These are phyloP conservation scores for Epicampocera succincta DNA, from an alignment of 2,888 invertebrate genomes.

Conservation along the genomic window DNA sequence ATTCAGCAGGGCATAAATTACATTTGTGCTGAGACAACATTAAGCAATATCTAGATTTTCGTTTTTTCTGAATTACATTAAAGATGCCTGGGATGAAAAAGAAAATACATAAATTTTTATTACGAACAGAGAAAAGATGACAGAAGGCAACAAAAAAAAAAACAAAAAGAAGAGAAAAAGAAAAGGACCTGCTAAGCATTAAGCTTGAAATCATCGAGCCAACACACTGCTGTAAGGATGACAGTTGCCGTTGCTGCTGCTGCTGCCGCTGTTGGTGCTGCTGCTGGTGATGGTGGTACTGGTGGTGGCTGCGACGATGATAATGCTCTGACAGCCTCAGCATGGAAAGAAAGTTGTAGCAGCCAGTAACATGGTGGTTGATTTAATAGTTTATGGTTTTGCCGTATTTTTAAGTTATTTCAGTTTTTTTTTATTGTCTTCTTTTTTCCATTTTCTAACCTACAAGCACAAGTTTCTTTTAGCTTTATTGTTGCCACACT, in stretches of 20 bases:
- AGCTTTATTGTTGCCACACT: slow-evolving; percentile 19
- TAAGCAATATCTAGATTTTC: too few relatives aligned
- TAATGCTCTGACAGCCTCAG: slow-evolving; percentile 6
- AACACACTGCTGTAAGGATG: slow-evolving; percentile 16
- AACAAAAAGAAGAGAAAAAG: neutral
- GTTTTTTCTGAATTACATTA: too few relatives aligned
- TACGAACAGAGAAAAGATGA: slow-evolving; percentile 22
- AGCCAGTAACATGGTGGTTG: slow-evolving; percentile 36
- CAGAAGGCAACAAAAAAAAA: slow-evolving; percentile 7
- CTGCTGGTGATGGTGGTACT: neutral
- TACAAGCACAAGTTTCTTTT: slow-evolving; percentile 17
- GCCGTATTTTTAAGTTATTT: slow-evolving; percentile 11
- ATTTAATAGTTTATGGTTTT: slow-evolving; percentile 43
- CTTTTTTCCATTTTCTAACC: slow-evolving; percentile 38
- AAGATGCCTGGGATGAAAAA: too few relatives aligned
- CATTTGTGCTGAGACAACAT: too few relatives aligned
- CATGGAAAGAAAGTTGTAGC: slow-evolving; percentile 18
- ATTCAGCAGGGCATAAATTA: too few relatives aligned
- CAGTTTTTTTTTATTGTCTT: slow-evolving; percentile 31
- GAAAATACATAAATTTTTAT: neutral
- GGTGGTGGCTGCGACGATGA: slow-evolving; percentile 20
- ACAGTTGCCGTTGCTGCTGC: slow-evolving; percentile 4
- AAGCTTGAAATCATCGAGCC: slow-evolving; percentile 23
- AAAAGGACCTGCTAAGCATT: slow-evolving; percentile 37
- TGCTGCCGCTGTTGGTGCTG: slow-evolving; percentile 9